Evolutionary conservation across 2,888 invertebrate species (phyloP).

Genomic region (Pegoplata infirma): DNA sequence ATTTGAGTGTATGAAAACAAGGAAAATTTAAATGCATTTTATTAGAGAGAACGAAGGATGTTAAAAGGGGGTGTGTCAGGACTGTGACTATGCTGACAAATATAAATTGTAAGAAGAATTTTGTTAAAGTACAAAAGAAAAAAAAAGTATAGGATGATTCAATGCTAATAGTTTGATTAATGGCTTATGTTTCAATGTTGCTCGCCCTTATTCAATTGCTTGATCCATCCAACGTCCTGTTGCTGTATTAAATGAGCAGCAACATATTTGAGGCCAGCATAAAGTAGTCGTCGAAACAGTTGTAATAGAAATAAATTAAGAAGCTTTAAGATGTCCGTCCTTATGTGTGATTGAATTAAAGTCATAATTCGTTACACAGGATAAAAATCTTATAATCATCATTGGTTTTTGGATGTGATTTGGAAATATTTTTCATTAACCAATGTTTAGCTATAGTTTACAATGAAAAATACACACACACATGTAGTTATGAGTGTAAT

Average conservation of each 20-base stretch:
- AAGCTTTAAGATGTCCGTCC: slow-evolving; percentile 48
- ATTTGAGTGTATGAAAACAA: slow-evolving; percentile 27
- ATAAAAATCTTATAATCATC: slow-evolving; percentile 57
- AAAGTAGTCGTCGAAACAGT: slow-evolving; percentile 32
- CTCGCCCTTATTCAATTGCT: too few species aligned
- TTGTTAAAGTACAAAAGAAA: background rate
- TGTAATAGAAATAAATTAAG: slow-evolving; percentile 37
- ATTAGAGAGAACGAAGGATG: slow-evolving; percentile 17
- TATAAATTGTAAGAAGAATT: slow-evolving; percentile 57
- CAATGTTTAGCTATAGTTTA: slow-evolving; percentile 11
- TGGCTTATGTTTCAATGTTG: slow-evolving; percentile 68
- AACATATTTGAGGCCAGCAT: too few species aligned
- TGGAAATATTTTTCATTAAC: slow-evolving; percentile 30
- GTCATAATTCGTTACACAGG: slow-evolving; percentile 59
- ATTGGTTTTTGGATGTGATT: slow-evolving; percentile 60
- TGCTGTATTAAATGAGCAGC: slow-evolving; percentile 65
- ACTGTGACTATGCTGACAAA: slow-evolving; percentile 60
- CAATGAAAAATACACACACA: background rate
- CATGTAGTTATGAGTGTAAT: background rate
- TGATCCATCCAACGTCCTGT: slow-evolving; percentile 53
- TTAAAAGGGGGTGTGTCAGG: slow-evolving; percentile 70
- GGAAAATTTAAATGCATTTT: slow-evolving; percentile 54
- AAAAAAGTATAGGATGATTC: too few species aligned
- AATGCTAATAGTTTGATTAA: slow-evolving; percentile 78
- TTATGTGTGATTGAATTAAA: slow-evolving; percentile 55